Conservation (phyloP, 2,113 vertebrate genomes). For the Stictonetta naevosa region DNA sequence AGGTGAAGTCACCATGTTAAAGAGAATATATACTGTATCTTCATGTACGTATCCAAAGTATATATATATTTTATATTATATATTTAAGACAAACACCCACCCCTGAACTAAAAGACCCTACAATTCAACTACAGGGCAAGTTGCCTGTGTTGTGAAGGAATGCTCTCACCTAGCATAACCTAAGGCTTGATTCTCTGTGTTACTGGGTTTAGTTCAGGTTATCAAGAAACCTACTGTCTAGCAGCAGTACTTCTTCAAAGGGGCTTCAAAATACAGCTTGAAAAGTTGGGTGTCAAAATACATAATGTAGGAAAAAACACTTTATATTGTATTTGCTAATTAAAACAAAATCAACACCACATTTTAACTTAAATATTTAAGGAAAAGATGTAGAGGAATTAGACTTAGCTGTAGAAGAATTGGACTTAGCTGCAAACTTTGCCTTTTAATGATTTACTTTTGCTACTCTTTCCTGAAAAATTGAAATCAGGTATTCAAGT, state of each 20-base stretch:
- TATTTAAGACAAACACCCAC: too few relatives aligned
- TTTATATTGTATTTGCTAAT: not conserved
- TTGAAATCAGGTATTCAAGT: not conserved
- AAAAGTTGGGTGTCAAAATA: not conserved
- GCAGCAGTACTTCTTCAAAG: not conserved
- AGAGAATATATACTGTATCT: not conserved
- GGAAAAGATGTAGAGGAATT: not conserved
- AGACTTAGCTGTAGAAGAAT: not conserved
- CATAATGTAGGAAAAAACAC: not conserved
- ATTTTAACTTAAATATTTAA: not conserved
- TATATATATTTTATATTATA: too few relatives aligned
- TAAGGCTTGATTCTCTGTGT: accelerated
- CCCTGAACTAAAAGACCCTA: accelerated
- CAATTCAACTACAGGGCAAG: accelerated
- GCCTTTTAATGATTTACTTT: not conserved
- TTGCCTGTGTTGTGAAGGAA: not conserved
- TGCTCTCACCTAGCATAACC: not conserved
- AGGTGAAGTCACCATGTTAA: not conserved
- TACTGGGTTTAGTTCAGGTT: accelerated
- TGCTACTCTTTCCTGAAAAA: not conserved
- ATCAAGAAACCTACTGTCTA: not conserved
- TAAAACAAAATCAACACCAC: not conserved
- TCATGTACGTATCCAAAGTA: not conserved
- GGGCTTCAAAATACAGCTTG: not conserved
- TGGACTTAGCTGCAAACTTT: not conserved